Evolutionary conservation across 2,888 invertebrate genomes (phyloP).

Genomic region (Imbricaverruca yamaguchii): DNA sequence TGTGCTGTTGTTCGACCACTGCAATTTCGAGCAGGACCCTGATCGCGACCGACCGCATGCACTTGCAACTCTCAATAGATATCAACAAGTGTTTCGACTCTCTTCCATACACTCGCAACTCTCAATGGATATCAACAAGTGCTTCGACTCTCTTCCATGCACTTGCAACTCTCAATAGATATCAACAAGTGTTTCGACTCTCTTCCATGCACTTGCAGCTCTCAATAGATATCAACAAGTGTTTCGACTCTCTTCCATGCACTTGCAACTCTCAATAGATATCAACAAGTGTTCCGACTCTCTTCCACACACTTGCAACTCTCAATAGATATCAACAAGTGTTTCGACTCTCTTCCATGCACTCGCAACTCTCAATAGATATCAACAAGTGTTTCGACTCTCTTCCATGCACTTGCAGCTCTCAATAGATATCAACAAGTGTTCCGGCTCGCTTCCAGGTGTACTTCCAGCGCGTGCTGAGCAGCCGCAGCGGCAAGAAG

Average conservation of each 20-base stretch:
- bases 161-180: not conserved
- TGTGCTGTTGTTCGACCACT: no score
- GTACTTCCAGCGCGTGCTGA: conserved; percentile 95
- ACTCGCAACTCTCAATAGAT: conserved; percentile 9
- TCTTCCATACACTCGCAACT: conserved; percentile 39
- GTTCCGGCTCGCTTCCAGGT: conserved; percentile 51
- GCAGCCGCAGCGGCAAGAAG: conserved; percentile 86
- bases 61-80: not conserved
- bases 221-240: not conserved
- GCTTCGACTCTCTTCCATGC: conserved; percentile 39
- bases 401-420: not conserved
- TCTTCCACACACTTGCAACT: conserved; percentile 39
- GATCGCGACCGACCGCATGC: no score
- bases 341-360: not conserved
- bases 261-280: not conserved
- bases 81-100: no score
- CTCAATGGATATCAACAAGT: not conserved
- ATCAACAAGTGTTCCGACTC: no score
- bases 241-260: conserved; percentile 39
- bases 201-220: conserved; percentile 78
- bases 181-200: no score
- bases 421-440: not conserved
- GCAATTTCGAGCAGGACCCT: no score
- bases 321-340: not conserved
- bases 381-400: no score